Percentiles rank a stretch among this genome's conserved stretches.
Evolutionary conservation across 2,113 vertebrate species (phyloP).

Genomic region (Fukomys damarensis): DNA sequence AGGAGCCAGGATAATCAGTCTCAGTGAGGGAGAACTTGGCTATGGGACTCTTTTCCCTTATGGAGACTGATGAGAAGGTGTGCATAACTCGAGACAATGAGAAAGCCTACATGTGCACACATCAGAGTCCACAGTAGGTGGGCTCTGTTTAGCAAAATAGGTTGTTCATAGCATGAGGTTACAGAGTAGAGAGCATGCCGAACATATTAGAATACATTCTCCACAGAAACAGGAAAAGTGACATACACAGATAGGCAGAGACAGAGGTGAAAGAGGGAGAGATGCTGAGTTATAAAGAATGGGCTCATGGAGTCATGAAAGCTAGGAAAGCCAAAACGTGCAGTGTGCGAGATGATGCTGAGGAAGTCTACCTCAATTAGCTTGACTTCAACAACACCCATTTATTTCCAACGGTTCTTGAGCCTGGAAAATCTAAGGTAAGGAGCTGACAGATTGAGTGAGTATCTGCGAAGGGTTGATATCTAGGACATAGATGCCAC

Average conservation of each 20-base stretch:
- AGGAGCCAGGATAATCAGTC: background rate
- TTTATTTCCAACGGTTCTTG: background rate
- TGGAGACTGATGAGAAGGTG: background rate
- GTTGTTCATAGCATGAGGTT: background rate
- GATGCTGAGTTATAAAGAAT: background rate
- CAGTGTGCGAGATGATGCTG: accelerated
- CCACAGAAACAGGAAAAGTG: background rate
- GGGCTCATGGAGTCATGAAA: background rate
- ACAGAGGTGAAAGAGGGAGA: background rate
- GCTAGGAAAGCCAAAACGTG: background rate
- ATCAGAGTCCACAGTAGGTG: background rate
- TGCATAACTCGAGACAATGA: background rate
- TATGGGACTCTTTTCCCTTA: background rate
- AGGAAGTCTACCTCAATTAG: background rate
- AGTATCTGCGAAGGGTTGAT: background rate
- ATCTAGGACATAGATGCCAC: background rate
- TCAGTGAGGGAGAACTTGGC: background rate
- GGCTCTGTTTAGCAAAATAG: background rate
- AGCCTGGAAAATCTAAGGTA: background rate
- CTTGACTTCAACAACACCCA: too few species aligned
- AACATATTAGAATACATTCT: too few species aligned
- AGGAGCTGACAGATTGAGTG: too few species aligned
- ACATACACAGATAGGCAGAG: background rate
- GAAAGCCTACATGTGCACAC: background rate
- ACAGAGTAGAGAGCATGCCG: background rate